Base-by-base conservation (phyloP, 2,888 invertebrate species). In the Pristionchus japonicus region DNA sequence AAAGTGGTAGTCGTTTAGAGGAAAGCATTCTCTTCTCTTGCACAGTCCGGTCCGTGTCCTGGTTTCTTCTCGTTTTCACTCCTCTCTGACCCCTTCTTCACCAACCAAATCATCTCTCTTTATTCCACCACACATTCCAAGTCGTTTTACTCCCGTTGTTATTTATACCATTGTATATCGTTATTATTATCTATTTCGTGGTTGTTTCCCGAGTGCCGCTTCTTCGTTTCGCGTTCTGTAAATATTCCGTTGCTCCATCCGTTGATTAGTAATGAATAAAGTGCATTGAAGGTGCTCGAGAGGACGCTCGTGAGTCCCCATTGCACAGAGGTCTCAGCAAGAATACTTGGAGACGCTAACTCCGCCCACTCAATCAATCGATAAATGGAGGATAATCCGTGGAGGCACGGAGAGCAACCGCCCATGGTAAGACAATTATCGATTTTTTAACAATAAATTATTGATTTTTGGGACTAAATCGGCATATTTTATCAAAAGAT, bases 331-430 rank as follows among this genome's bases (percentile, higher is more conserved):
- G 43, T 31, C 77, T 47, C 70, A 34, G 37, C 17, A 70, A 40
- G 37, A n/a, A 34, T 34, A 34, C 15, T 37, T 37, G 9, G 77
- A 77, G 77, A 77, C 13, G 47, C 77, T 7, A n/a, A 0, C 15
- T 23, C 49, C 27, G 15, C 23, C 49, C 31, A n/a, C 83, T 23
- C 37, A 84, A n/a, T 37, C 64, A 61, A 40, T 85, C 85, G 61
- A 64, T 85, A 64, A 85, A 85, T 85, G 85, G 85, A 85, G 31
- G 85, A 64, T 37, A 64, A 85, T 85, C 85, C 85, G 85, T 85
- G 85, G 85, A 85, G 85, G 43, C 85, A 85, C 85, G 85, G 85
- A 61, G 85, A 85, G 40, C 85, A 85, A 15, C 85, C 85, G 40
- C 85, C 82, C 49, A 83, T 83, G 82, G 82, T 83, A 49, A 83